Conservation (phyloP, 2,797 vertebrate species). For the Anomalospiza imberbis region DNA sequence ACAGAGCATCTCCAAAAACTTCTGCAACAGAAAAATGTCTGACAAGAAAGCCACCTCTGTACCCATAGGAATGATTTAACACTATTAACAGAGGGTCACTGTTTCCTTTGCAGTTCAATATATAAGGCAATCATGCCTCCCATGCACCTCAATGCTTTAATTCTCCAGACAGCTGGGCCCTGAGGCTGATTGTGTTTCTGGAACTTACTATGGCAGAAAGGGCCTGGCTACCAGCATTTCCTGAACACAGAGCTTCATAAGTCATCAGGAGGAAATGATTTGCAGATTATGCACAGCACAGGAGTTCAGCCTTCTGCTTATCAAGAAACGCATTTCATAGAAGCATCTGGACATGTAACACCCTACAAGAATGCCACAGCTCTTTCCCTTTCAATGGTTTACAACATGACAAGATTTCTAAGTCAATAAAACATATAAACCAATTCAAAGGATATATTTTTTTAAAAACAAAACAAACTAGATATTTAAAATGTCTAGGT, state of each 20-base stretch:
- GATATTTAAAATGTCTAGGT: not conserved
- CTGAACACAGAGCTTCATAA: not conserved
- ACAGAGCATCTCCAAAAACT: not conserved
- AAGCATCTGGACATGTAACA: not conserved
- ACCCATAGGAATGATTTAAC: fast-evolving
- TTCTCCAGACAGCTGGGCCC: not conserved
- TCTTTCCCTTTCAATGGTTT: not conserved
- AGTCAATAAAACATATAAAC: not conserved
- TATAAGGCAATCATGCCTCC: not conserved
- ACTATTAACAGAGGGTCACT: not conserved
- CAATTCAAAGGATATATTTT: not conserved
- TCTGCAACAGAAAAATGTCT: not conserved
- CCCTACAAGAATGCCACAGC: not conserved
- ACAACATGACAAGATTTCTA: not conserved
- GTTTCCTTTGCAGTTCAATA: not conserved
- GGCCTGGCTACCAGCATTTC: not conserved
- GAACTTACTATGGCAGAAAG: not conserved
- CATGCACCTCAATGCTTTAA: not conserved
- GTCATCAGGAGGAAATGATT: not conserved
- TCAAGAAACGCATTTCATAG: not conserved
- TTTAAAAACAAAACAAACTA: not conserved
- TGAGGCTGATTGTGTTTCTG: not conserved
- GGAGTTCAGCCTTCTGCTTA: not conserved
- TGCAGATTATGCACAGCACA: not conserved
- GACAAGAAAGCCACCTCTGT: not conserved